Evolutionary conservation across 2,113 vertebrate genomes (phyloP).

Genomic region (Mohoua ochrocephala): DNA sequence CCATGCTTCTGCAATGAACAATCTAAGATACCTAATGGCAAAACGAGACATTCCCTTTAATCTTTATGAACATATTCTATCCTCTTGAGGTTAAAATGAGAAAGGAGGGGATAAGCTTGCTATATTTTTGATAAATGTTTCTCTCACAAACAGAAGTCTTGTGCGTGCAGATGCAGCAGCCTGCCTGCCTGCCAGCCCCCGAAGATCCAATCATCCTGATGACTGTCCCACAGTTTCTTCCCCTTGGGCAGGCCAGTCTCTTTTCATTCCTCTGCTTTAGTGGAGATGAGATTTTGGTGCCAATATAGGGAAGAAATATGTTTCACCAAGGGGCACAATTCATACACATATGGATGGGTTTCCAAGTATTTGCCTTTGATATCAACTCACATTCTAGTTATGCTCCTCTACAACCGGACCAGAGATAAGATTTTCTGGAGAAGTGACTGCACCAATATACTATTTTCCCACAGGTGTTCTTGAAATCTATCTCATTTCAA

Average conservation of each 20-base stretch:
- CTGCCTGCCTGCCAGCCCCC: background rate
- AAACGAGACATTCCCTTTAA: background rate
- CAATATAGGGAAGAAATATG: background rate
- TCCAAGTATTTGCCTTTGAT: background rate
- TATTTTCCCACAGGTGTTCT: background rate
- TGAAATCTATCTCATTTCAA: background rate
- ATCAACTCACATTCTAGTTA: background rate
- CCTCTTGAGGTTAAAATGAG: constrained; percentile 4
- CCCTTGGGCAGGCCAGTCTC: background rate
- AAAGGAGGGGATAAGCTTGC: background rate
- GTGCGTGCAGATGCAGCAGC: background rate
- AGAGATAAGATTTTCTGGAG: background rate
- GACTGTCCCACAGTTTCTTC: background rate
- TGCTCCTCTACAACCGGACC: background rate
- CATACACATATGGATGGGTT: background rate
- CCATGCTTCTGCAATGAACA: constrained; percentile 2
- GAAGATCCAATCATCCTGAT: background rate
- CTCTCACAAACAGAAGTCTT: background rate
- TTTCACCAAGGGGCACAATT: background rate
- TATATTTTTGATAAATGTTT: background rate
- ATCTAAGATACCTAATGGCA: background rate
- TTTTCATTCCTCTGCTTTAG: background rate
- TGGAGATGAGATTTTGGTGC: background rate
- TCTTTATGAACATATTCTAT: constrained; percentile 1
- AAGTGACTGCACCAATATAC: background rate